Evolutionary conservation across 2,113 vertebrate genomes (phyloP).

Genomic region (Hippocampus guttulatus): DNA sequence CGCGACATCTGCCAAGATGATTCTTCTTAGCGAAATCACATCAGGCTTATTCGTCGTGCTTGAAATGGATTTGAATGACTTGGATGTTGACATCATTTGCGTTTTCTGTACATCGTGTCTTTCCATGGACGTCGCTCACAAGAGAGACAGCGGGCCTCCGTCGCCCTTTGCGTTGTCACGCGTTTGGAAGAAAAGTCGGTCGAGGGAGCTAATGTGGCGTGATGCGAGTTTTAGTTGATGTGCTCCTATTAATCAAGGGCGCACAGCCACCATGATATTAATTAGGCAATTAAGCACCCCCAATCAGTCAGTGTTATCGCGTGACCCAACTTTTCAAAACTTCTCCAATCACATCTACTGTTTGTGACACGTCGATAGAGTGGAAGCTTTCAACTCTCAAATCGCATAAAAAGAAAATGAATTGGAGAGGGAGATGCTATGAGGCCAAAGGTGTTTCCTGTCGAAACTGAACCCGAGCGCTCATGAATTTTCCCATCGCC

Average conservation of each 20-base stretch:
- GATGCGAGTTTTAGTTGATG: conserved; percentile 1
- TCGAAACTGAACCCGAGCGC: not conserved
- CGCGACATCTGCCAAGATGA: not conserved
- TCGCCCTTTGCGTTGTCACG: not conserved
- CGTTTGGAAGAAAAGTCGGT: conserved; percentile 8
- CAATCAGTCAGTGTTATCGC: not conserved
- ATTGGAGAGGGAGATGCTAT: not conserved
- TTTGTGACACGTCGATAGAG: not conserved
- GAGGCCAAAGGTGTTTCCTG: not conserved
- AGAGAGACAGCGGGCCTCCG: not conserved
- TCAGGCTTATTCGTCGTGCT: not conserved
- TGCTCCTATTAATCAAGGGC: conserved; percentile 2
- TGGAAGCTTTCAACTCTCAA: not conserved
- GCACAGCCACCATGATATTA: not conserved
- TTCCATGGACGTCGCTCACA: not conserved
- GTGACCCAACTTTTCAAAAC: not conserved
- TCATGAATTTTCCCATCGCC: not conserved
- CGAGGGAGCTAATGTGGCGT: not conserved
- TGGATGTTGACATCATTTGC: not conserved
- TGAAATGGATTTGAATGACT: not conserved
- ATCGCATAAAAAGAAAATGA: not conserved
- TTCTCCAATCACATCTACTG: not conserved
- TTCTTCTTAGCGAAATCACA: not conserved
- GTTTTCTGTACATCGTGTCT: not conserved
- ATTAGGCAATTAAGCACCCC: not conserved